Base-by-base conservation (phyloP, 2,888 invertebrate genomes). In the Acanthacorydalis orientalis region DNA sequence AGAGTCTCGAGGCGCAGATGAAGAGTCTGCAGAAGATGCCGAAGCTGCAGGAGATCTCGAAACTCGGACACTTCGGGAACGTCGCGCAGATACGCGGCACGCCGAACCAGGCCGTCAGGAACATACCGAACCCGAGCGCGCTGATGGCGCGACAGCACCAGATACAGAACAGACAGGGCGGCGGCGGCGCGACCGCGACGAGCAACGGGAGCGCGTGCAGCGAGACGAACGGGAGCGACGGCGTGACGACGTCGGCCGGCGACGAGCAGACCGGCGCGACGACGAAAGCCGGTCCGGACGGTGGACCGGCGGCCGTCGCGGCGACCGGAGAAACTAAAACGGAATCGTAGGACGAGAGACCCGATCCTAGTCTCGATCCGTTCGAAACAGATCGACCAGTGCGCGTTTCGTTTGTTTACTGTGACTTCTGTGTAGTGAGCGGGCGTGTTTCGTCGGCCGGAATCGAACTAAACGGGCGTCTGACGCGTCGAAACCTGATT, bases 121-220 rank as follows among this genome's bases (percentile, higher is more conserved):
- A 74, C 54, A 78, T 78, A 52, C 77, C 78, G 6, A 77, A 78
- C 61, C 77, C 77, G 6, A 76, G 76, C 46, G 67, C 74, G 8
- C 53, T 78, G 53, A 69, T 75, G 38, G 68, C 71, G 53, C 69
- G 75, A 50, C 74, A 75, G 55, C 68, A 69, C 53, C 67, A 66
- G 49, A 64, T 60, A 48, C 55, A 63, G 23, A 23, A 23, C 6
- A 23, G 23, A 23, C n/a, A n/a, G n/a, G 35, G 51, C 60, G 23
- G 59, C 44, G 10, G 47, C 47, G 40, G 34, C 33, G 39, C 47
- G 44, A 41, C 47, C 44, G 31, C 43, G 2, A 39, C 23, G 15
- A 37, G 46, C 49, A 32, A 32, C 10, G 44, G 31, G 47, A 9
- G 15, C 50, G 46, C 4, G n/a, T n/a, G n/a, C 14, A 23, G 35